phyloP scores from a whole-genome alignment of 2,888 invertebrate genomes.

The Vesta saturnalis region DNA sequence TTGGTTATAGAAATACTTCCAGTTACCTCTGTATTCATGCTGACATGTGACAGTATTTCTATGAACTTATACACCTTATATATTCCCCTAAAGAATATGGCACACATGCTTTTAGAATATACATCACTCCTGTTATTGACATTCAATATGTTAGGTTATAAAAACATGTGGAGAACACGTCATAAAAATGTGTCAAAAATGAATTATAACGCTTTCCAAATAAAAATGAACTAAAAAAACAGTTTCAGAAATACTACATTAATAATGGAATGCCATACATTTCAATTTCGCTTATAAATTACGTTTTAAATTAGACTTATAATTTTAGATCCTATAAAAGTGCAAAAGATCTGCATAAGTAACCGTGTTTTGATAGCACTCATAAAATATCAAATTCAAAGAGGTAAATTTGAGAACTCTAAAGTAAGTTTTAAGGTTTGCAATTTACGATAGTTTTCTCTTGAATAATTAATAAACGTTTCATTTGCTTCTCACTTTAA shows the following conservation, averaged over 20 bases:
- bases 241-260: background rate
- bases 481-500: conserved; percentile 19
- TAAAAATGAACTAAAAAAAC: conserved; percentile 22
- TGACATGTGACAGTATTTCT: conserved; percentile 24
- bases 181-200: conserved; percentile 31
- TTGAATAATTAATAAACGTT: conserved; percentile 17
- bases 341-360: too few relatives aligned
- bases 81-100: conserved; percentile 22
- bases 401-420: background rate
- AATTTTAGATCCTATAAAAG: too few relatives aligned
- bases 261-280: background rate
- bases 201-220: conserved; percentile 25
- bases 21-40: conserved; percentile 15
- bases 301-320: too few relatives aligned
- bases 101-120: conserved; percentile 28
- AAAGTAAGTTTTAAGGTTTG: background rate
- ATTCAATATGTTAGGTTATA: conserved; percentile 30
- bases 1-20: background rate
- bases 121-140: conserved; percentile 30
- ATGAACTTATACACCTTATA: conserved; percentile 25
- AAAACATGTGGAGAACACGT: conserved; percentile 28
- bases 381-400: background rate
- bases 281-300: background rate
- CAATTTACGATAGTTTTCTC: conserved; percentile 15
- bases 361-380: too few relatives aligned